Base-by-base conservation (phyloP, 1,140 invertebrate genomes). In the Pachyrhynchus sulphureomaculatus region DNA sequence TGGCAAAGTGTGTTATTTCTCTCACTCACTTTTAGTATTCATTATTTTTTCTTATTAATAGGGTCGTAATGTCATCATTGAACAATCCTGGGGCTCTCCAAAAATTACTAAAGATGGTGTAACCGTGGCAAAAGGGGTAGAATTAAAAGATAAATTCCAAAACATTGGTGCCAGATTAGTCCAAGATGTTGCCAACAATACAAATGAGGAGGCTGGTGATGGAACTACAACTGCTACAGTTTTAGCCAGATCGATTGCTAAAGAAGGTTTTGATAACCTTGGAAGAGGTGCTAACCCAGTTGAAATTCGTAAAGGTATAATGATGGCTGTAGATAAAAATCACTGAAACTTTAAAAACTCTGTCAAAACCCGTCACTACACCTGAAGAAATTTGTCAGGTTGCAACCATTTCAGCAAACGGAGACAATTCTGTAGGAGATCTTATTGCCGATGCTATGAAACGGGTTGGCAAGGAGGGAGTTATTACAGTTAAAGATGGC, bases 101-200 rank as follows among this genome's bases (percentile, higher is more conserved):
- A 99, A 99, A 80, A 99, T 99, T 73, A 99, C 97, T 29, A 99
- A 99, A 81, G 98, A 99, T 77, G 98, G 98, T 68, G 98, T 99
- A 0, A 99, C 98, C 1, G 98, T 99, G 26, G 98, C 98, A 13
- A 99, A 99, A 79, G 90, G 93, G 10, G 88, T 99, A 56, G 98
- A 99, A 78, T 81, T 99, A 8, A 96, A 99, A 80, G 96, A 99
- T 75, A 99, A 98, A 80, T 99, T 96, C 80, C 95, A 99, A 80
- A 99, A 99, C 78, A 96, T 99, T 78, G 98, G 97, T 51, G 98
- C 98, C 13, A 97, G 95, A 75, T 80, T 99, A n/a, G 97, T 99
- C 2, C 97, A 99, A 80, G 97, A 99, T 81, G 98, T 99, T 32
- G 97, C 97, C 9, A 98, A 98, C 78, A 99, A 99, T 72, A 98